Conservation (phyloP, 2,797 vertebrate species). For the Anguilla marmorata region DNA sequence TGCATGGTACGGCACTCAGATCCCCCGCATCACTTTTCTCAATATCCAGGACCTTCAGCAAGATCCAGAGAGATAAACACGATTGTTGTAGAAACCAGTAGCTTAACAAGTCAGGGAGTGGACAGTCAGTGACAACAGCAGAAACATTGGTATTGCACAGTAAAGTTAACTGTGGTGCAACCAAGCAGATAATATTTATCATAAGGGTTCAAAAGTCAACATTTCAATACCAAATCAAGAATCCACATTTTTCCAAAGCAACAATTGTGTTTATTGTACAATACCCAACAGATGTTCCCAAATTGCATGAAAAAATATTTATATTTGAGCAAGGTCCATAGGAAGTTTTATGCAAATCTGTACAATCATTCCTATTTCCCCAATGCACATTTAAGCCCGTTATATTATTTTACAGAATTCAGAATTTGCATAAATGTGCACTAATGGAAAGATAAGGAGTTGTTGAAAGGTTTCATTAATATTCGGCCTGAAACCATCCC, state of each 20-base stretch:
- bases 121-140: not conserved
- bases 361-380: not conserved
- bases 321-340: not conserved
- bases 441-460: not conserved
- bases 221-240: not conserved
- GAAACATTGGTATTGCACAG: not conserved
- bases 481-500: not conserved
- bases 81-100: not conserved
- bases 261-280: not conserved
- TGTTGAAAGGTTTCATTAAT: not conserved
- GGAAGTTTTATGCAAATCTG: not conserved
- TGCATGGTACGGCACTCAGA: slow-evolving; percentile 69
- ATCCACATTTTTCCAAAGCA: not conserved
- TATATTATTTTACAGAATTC: not conserved
- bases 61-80: not conserved
- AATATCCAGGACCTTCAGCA: slow-evolving; percentile 85
- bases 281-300: not conserved
- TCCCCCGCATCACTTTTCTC: slow-evolving; percentile 76
- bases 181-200: not conserved
- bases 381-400: not conserved
- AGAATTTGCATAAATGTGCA: not conserved
- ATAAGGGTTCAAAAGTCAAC: not conserved
- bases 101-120: slow-evolving; percentile 15
- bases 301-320: not conserved
- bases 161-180: not conserved